Percentiles rank a stretch among this genome's conserved stretches.
These are phyloP conservation scores for Eutolmus rufibarbis DNA, from an alignment of 2,888 invertebrate genomes.

Conservation along the genomic window DNA sequence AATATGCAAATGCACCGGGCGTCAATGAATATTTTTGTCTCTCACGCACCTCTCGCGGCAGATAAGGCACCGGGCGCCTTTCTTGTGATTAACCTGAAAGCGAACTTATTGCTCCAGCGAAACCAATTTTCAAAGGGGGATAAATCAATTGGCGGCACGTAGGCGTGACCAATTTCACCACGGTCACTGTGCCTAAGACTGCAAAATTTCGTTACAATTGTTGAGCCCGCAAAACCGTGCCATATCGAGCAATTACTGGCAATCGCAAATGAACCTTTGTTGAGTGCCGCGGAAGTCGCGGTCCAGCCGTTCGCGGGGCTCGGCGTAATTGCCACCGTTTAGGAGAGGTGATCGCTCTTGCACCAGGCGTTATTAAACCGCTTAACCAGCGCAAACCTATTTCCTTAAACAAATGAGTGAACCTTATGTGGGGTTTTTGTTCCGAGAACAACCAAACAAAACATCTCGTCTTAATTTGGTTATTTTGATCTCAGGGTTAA, in stretches of 20 bases:
- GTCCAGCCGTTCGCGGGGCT: not conserved
- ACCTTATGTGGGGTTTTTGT: not conserved
- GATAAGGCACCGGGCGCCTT: not conserved
- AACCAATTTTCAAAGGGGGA: not conserved
- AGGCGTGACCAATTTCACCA: slow-evolving; percentile 24
- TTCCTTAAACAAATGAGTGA: not conserved
- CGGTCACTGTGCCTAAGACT: not conserved
- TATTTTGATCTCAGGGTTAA: not conserved
- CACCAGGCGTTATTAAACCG: not conserved
- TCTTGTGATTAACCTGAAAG: slow-evolving; percentile 8
- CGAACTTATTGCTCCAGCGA: not conserved
- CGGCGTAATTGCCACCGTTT: not conserved
- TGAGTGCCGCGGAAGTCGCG: not conserved
- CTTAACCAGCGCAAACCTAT: not conserved
- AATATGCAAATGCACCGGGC: not conserved
- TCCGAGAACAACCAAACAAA: not conserved
- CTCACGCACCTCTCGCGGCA: not conserved
- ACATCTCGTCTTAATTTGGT: not conserved
- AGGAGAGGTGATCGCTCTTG: not conserved
- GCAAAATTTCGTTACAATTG: not conserved
- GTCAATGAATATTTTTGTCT: not conserved
- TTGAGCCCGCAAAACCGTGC: not conserved
- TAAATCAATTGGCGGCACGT: slow-evolving; percentile 37
- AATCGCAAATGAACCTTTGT: not conserved
- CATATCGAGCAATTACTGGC: not conserved